A percentile compares a stretch with the other conserved stretches of the same genome.
These are phyloP conservation scores for Diorhabda elongata DNA, from an alignment of 1,140 invertebrate species.

Conservation along the genomic window DNA sequence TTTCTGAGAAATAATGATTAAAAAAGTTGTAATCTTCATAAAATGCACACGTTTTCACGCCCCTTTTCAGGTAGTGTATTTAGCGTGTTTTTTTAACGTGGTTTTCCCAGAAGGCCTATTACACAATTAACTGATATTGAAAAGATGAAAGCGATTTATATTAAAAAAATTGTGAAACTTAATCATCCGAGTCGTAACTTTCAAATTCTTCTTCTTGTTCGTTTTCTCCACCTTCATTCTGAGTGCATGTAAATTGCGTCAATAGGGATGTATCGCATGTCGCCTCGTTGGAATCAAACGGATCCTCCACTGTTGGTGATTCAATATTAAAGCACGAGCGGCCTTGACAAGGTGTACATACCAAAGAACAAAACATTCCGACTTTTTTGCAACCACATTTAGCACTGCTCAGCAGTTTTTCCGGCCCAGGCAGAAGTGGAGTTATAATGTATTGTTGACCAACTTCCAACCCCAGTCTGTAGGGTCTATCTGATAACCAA, in stretches of 20 bases:
- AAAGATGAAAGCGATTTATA: background rate
- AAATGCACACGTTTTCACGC: slow-evolving; percentile 13
- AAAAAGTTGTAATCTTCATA: background rate
- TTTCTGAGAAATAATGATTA: background rate
- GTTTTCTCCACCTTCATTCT: slow-evolving; percentile 25
- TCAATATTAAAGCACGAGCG: slow-evolving; percentile 20
- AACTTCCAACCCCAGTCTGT: slow-evolving; percentile 34
- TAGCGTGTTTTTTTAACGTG: slow-evolving; percentile 2
- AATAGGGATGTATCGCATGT: background rate
- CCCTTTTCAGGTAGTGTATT: slow-evolving; percentile 10
- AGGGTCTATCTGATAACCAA: slow-evolving; percentile 46
- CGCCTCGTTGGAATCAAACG: slow-evolving; percentile 25
- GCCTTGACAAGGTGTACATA: slow-evolving; percentile 7
- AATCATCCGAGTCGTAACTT: slow-evolving; percentile 44
- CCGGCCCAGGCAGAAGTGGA: slow-evolving; percentile 43
- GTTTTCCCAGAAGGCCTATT: too few relatives aligned
- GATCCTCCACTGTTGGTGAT: slow-evolving; percentile 7
- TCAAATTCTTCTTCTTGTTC: slow-evolving; percentile 41
- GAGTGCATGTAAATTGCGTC: slow-evolving; percentile 13
- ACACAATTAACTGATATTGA: background rate
- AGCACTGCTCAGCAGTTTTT: slow-evolving; percentile 47
- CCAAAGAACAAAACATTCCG: slow-evolving; percentile 38
- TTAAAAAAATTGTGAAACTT: background rate
- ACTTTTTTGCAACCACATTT: slow-evolving; percentile 43
- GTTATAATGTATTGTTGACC: slow-evolving; percentile 25